phyloP scores from a whole-genome alignment of 2,888 invertebrate species.

The Cataglyphis rosenhaueri region DNA sequence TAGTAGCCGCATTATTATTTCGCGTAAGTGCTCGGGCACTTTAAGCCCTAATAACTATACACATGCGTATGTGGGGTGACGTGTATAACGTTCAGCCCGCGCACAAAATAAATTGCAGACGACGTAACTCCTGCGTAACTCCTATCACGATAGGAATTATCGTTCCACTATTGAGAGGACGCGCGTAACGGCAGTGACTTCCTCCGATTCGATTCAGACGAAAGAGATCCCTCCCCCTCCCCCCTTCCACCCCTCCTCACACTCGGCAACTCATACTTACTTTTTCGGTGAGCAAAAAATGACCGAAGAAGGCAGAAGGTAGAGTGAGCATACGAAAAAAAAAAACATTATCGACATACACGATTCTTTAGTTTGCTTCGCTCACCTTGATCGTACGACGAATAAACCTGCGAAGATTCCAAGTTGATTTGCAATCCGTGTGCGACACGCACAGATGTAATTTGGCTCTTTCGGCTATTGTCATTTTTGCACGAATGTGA shows the following conservation, averaged over 20 bases:
- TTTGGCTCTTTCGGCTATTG: conserved; percentile 75
- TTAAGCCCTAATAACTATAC: conserved; percentile 34
- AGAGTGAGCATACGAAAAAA: not conserved
- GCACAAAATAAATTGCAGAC: conserved; percentile 46
- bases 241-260: not conserved
- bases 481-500: conserved; percentile 70
- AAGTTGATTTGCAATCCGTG: conserved; percentile 65
- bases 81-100: not conserved
- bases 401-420: conserved; percentile 62
- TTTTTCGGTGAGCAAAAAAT: conserved; percentile 7
- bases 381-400: conserved; percentile 66
- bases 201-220: conserved; percentile 8
- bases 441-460: conserved; percentile 71
- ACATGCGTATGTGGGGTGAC: not conserved
- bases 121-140: conserved; percentile 42
- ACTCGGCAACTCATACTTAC: not conserved
- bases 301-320: not conserved
- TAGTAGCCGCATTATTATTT: conserved; percentile 36
- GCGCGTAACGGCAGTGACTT: conserved; percentile 8
- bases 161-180: conserved; percentile 35
- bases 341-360: conserved; percentile 51
- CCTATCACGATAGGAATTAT: conserved; percentile 45
- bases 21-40: conserved; percentile 20
- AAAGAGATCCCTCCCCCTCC: not conserved
- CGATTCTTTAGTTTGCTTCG: conserved; percentile 43